Evolutionary conservation across 2,113 vertebrate species (phyloP).

Genomic region (Zingel zingel): DNA sequence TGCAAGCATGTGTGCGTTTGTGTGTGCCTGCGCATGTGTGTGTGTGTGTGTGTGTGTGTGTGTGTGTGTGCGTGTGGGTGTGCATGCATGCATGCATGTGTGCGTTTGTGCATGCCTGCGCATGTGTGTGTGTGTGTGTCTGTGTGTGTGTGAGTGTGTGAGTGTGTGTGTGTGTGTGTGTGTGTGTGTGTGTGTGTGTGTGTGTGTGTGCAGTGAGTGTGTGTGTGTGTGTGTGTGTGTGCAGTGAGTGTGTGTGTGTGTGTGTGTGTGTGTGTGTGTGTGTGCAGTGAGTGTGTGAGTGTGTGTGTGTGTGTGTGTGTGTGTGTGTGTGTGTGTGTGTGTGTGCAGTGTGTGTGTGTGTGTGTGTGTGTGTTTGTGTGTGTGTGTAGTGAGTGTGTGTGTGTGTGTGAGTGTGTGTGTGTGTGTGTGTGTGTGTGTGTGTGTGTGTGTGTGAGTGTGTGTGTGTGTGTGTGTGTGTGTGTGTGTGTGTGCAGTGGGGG

Average conservation of each 20-base stretch:
- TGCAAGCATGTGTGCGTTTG: constrained; percentile 23
- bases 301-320: constrained; percentile 13
- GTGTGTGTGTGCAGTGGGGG: constrained; percentile 4
- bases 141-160: constrained; percentile 15
- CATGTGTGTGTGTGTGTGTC: constrained; percentile 23
- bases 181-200: constrained; percentile 15
- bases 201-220: constrained; percentile 31
- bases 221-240: constrained; percentile 45
- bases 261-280: no score
- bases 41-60: constrained; percentile 8
- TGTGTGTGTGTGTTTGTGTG: constrained; percentile 3
- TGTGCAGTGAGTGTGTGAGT: constrained; percentile 21
- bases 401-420: constrained; percentile 22
- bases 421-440: constrained; percentile 15
- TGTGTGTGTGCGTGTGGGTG: constrained; percentile 41
- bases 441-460: constrained; percentile 36
- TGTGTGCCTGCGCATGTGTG: constrained; percentile 28
- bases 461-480: constrained; percentile 42
- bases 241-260: constrained; percentile 2
- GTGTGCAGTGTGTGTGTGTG: constrained; percentile 26
- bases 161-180: constrained; percentile 19
- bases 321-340: constrained; percentile 34
- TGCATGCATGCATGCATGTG: neutral
- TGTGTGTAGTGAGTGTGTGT: no score
- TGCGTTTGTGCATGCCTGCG: constrained; percentile 14